Conservation (phyloP, 1,140 invertebrate species). For the Tetramorium parvispinum region DNA sequence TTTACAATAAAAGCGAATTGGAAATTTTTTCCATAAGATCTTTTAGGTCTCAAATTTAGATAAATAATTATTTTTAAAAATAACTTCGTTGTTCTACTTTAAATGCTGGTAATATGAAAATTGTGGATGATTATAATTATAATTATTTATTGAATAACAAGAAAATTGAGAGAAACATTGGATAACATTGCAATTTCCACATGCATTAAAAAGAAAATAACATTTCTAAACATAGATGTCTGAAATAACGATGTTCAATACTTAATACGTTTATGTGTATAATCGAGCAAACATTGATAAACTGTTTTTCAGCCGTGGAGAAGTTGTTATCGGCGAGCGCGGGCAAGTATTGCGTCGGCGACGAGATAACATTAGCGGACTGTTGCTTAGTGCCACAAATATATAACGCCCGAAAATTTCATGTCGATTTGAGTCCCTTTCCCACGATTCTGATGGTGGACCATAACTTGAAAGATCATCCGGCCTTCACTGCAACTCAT, state of each 20-base stretch:
- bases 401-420: constrained; percentile 95
- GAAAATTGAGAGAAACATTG: background rate
- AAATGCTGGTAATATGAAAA: background rate
- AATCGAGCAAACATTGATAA: constrained; percentile 5
- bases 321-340: constrained; percentile 92
- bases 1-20: background rate
- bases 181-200: background rate
- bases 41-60: background rate
- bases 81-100: background rate
- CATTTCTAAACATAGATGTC: background rate
- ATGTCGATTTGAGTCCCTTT: constrained; percentile 95
- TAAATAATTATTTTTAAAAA: background rate
- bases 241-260: background rate
- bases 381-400: constrained; percentile 98
- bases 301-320: constrained; percentile 91
- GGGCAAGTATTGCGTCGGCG: constrained; percentile 98
- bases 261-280: background rate
- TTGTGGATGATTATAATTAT: background rate
- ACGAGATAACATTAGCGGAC: constrained; percentile 97
- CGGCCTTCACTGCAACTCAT: constrained; percentile 94
- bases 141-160: constrained; percentile 12
- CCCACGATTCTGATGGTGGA: constrained; percentile 95
- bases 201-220: background rate
- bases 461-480: constrained; percentile 93
- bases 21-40: background rate